These are phyloP conservation scores for Brienomyrus brachyistius DNA, from an alignment of 2,113 vertebrate genomes.

Conservation along the genomic window DNA sequence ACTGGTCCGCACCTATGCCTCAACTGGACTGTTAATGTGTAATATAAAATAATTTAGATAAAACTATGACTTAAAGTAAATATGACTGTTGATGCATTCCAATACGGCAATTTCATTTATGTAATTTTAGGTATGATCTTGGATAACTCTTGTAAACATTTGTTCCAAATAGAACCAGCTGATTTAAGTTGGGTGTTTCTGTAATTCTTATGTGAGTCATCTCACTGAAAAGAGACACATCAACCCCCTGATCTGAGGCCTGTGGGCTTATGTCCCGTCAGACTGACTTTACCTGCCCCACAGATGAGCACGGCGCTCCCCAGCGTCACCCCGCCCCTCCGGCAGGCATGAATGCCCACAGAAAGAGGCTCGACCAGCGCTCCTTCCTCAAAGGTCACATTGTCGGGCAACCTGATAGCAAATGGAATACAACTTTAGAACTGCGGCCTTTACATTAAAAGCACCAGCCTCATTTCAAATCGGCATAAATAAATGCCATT, in stretches of 20 bases:
- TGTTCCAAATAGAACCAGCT: not conserved
- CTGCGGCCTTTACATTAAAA: not conserved
- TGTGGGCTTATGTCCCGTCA: not conserved
- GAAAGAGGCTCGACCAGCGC: conserved; percentile 90
- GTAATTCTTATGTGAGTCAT: not conserved
- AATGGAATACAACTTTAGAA: not conserved
- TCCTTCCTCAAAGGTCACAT: conserved; percentile 92
- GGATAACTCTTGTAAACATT: not conserved
- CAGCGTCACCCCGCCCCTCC: conserved; percentile 73
- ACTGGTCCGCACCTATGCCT: not conserved
- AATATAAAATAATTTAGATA: not conserved
- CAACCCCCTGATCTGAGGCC: not conserved
- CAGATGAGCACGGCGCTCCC: conserved; percentile 82
- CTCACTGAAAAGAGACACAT: not conserved
- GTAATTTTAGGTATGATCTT: not conserved
- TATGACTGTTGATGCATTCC: not conserved
- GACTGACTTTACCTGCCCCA: conserved; percentile 72
- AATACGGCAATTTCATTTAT: not conserved
- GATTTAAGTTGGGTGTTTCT: not conserved
- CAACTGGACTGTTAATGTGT: not conserved
- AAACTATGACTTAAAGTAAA: not conserved
- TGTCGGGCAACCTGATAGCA: conserved; percentile 77
- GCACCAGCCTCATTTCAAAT: not conserved
- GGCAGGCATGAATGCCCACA: conserved; percentile 90
- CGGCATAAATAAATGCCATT: not conserved